Evolutionary conservation across 2,888 invertebrate genomes (phyloP).

Genomic region (Euzophera pinguis): DNA sequence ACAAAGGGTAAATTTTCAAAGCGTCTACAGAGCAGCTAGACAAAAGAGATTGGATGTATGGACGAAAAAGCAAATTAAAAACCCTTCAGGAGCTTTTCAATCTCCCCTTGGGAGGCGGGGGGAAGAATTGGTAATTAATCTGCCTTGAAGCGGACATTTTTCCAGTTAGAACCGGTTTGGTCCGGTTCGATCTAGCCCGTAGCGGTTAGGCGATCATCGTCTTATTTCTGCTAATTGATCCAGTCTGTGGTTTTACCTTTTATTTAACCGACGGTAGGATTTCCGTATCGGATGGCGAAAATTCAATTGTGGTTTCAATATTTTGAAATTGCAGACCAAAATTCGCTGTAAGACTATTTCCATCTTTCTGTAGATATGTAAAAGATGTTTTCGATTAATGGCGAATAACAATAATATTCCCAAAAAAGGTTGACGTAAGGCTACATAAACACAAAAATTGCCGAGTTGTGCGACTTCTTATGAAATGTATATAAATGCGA

Average conservation of each 20-base stretch:
- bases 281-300: not conserved
- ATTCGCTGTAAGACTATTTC: no score
- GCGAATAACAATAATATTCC: no score
- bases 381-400: no score
- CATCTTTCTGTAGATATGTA: no score
- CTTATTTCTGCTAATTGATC: slow-evolving; percentile 11
- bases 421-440: no score
- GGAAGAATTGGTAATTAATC: slow-evolving; percentile 39
- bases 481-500: no score
- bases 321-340: no score
- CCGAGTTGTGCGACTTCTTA: no score
- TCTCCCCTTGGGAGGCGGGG: slow-evolving; percentile 28
- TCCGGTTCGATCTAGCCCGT: slow-evolving; percentile 23
- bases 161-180: slow-evolving; percentile 23
- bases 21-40: slow-evolving; percentile 15
- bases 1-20: slow-evolving; percentile 23
- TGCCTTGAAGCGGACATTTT: slow-evolving; percentile 30
- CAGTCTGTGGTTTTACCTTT: not conserved
- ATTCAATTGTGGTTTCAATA: not conserved
- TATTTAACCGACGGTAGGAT: not conserved
- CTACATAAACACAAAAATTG: no score
- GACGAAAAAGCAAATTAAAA: slow-evolving; percentile 38
- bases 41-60: slow-evolving; percentile 33
- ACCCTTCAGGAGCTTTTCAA: slow-evolving; percentile 31
- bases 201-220: slow-evolving; percentile 13